A percentile compares a stretch with the other conserved stretches of the same genome.
phyloP scores from a whole-genome alignment of 2,113 vertebrate genomes.

The Sylvilagus bachmani region DNA sequence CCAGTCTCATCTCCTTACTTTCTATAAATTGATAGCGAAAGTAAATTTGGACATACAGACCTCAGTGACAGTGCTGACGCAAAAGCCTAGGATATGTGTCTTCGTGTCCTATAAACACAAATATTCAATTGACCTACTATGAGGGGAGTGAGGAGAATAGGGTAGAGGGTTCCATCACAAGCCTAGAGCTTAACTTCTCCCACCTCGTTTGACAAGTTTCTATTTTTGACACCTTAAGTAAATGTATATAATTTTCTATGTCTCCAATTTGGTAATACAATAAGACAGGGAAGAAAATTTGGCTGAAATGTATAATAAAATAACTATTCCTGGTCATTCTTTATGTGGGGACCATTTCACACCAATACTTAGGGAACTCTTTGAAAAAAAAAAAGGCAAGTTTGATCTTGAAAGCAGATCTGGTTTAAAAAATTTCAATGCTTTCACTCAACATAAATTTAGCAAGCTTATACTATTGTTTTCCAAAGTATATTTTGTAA shows the following conservation, averaged over 20 bases:
- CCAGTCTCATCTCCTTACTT: conserved; percentile 16
- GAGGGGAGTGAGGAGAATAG: no score
- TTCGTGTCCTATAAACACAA: neutral
- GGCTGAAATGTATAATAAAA: neutral
- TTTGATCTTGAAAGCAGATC: conserved; percentile 15
- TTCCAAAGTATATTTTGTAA: neutral
- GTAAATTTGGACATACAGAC: conserved; percentile 6
- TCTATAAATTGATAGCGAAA: neutral
- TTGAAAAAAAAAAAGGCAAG: neutral
- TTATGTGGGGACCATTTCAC: neutral
- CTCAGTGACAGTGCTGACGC: neutral
- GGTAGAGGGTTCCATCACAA: neutral
- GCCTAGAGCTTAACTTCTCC: neutral
- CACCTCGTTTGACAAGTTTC: neutral
- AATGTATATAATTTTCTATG: conserved; percentile 4
- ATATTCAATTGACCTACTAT: neutral
- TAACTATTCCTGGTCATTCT: conserved; percentile 10
- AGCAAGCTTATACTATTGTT: neutral
- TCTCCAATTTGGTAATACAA: neutral
- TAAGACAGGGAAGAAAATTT: neutral
- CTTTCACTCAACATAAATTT: neutral
- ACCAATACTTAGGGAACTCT: neutral
- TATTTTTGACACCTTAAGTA: neutral
- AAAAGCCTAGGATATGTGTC: neutral
- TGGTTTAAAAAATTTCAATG: conserved; percentile 6